phyloP scores from a whole-genome alignment of 2,113 vertebrate species.

The Thalassarche chlororhynchos region DNA sequence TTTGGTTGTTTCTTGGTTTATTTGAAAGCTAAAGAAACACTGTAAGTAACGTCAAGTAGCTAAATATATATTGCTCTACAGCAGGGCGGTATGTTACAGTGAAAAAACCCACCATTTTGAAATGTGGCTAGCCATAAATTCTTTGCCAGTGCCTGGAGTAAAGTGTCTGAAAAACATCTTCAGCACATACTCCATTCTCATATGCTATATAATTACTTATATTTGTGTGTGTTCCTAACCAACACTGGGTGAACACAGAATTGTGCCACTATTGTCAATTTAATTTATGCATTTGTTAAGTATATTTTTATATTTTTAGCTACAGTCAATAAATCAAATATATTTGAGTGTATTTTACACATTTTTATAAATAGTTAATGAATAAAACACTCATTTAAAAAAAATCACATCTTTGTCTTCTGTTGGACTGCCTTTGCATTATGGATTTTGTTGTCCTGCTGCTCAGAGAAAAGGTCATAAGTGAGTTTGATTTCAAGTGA shows the following conservation, averaged over 20 bases:
- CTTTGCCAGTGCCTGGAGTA: not conserved
- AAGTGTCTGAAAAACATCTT: constrained; percentile 42
- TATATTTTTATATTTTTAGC: constrained; percentile 73
- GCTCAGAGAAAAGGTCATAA: constrained; percentile 38
- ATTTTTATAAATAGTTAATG: constrained; percentile 37
- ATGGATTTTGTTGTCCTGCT: constrained; percentile 36
- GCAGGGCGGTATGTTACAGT: not conserved
- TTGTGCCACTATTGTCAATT: constrained; percentile 49
- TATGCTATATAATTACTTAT: not conserved
- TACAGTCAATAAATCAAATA: constrained; percentile 42
- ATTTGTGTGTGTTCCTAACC: constrained; percentile 49
- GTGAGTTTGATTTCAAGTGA: constrained; percentile 44
- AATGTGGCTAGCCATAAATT: not conserved
- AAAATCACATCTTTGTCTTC: not conserved
- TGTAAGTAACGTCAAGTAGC: not conserved
- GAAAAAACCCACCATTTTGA: not conserved
- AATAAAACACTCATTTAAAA: constrained; percentile 71
- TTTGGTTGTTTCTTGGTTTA: not conserved
- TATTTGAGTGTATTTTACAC: constrained; percentile 45
- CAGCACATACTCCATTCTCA: not conserved
- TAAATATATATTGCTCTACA: constrained; percentile 32
- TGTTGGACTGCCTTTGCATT: constrained; percentile 6
- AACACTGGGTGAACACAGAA: constrained; percentile 27
- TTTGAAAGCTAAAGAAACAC: constrained; percentile 42
- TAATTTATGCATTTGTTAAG: constrained; percentile 70